phyloP scores from a whole-genome alignment of 2,797 vertebrate genomes.

The Ispidina lecontei region DNA sequence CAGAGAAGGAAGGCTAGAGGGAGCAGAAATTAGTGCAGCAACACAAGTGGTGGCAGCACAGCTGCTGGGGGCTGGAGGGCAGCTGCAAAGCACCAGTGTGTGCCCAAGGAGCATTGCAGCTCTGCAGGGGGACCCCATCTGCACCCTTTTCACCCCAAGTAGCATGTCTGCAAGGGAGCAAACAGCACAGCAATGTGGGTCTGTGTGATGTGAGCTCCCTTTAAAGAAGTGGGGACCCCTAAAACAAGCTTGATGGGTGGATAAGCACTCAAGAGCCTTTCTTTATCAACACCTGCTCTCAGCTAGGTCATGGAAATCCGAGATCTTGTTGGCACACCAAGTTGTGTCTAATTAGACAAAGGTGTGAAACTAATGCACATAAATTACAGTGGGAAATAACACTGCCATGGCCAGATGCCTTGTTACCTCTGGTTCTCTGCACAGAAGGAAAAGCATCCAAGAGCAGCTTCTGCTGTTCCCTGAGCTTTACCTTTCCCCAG shows the following conservation, averaged over 20 bases:
- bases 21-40: neutral
- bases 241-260: neutral
- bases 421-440: neutral
- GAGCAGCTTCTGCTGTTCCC: neutral
- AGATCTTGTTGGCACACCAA: neutral
- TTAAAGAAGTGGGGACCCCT: neutral
- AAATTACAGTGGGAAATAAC: neutral
- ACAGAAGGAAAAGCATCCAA: accelerated
- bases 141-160: accelerated
- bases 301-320: neutral
- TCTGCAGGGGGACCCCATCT: neutral
- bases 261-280: neutral
- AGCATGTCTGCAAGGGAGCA: neutral
- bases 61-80: neutral
- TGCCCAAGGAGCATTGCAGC: accelerated
- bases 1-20: neutral
- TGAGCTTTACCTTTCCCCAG: neutral
- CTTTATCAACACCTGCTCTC: neutral
- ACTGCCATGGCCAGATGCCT: neutral
- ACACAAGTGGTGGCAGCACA: neutral
- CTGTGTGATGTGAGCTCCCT: neutral
- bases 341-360: neutral
- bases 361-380: neutral
- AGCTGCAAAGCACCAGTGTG: neutral
- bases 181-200: neutral